phyloP scores from a whole-genome alignment of 2,888 invertebrate species.

The Choreutis nemorana region DNA sequence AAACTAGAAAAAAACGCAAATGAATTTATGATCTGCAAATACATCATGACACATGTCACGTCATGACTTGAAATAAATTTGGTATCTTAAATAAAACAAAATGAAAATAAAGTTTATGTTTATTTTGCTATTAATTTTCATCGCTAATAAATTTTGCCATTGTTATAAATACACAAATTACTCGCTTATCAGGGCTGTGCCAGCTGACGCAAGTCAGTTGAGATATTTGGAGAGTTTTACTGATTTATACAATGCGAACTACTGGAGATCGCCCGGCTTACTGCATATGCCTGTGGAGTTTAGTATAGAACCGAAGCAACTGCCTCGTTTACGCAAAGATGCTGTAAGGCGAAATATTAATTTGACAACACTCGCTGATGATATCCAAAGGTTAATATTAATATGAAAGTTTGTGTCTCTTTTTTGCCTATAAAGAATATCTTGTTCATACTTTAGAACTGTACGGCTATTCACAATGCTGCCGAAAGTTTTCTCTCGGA shows the following conservation, averaged over 20 bases:
- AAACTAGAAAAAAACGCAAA: no score
- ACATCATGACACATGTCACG: neutral
- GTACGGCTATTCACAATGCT: no score
- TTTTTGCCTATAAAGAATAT: neutral
- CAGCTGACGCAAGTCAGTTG: constrained; percentile 23
- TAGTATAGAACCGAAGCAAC: constrained; percentile 22
- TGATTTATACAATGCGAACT: constrained; percentile 21
- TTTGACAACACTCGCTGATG: constrained; percentile 25
- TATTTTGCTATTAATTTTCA: neutral
- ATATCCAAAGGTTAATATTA: constrained; percentile 32
- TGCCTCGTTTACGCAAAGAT: constrained; percentile 18
- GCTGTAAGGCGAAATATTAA: constrained; percentile 21
- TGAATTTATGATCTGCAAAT: no score
- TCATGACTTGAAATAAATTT: neutral
- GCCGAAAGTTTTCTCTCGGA: no score
- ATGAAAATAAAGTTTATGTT: neutral
- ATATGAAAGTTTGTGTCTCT: neutral
- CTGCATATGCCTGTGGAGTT: constrained; percentile 33
- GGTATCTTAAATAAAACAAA: neutral
- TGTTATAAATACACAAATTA: constrained; percentile 29
- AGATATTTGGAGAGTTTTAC: constrained; percentile 25
- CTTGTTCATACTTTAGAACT: neutral
- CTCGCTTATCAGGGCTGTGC: constrained; percentile 32
- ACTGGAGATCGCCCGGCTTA: constrained; percentile 31
- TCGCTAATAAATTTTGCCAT: no score